Base-by-base conservation (phyloP, 2,888 invertebrate species). In the Drosophila subsilvestris region DNA sequence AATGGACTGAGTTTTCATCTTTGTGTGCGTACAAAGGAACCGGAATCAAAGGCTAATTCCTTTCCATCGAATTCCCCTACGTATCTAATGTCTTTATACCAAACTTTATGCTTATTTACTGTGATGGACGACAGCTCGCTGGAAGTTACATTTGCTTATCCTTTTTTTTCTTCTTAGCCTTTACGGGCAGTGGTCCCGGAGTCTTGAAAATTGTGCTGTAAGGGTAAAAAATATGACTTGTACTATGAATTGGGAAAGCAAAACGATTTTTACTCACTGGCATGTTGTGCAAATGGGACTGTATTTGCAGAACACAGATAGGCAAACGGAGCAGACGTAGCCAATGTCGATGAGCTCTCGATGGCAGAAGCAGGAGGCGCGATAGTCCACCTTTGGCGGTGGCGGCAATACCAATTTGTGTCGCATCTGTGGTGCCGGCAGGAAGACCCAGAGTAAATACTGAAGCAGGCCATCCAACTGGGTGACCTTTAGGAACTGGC, bases 281-380 rank as follows among this genome's bases (percentile, higher is more conserved):
- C 99, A 99, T 44, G 98, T 99, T 25, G 98, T 98, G 92, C 99
- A 99, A 82, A 99, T 98, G 0, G 99, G 98, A 90, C 98, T 98
- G 93, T 98, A 98, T 91, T 97, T 97, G 93, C 99, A 99, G 93
- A 98, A 99, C 79, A 99, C 98, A 78, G 98, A 98, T 47, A 99
- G 93, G 92, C 99, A 99, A 59, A 99, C 97, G 8, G 99, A 99
- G 93, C 99, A 99, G 20, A 99, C 99, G 91, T 96, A 99, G 74
- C 99, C 99, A 82, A 99, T 96, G 90, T 98, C 98, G 68, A 99
- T 96, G 43, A 99, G 94, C 86, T 97, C 97, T 22, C 98, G 94
- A 91, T 99, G 99, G 90, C 99, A 99, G 93, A 99, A 99, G 92
- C 99, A 99, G 0, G 99, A 98, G 3, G 99, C 98, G 80, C 99